Conservation (phyloP, 2,113 vertebrate genomes). For the Ptyas mucosa region DNA sequence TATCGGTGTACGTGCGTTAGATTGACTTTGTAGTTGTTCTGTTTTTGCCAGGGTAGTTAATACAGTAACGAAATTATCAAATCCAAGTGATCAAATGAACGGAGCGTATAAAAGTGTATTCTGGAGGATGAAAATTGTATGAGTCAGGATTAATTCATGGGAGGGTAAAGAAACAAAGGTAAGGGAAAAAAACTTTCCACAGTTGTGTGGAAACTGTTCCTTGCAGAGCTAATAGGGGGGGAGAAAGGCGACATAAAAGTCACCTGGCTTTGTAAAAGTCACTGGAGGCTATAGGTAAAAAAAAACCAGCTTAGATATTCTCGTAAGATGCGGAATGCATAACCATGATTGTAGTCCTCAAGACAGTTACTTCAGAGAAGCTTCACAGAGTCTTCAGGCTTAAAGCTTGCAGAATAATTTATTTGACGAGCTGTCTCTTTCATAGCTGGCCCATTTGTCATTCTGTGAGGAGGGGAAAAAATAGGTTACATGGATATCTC, state of each 20-base stretch:
- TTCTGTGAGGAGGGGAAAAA: background rate
- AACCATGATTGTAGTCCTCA: background rate
- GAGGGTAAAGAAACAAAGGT: background rate
- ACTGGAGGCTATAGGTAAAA: background rate
- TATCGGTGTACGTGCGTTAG: background rate
- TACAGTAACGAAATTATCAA: background rate
- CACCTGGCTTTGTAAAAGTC: background rate
- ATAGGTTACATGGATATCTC: background rate
- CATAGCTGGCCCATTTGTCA: background rate
- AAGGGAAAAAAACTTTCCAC: background rate
- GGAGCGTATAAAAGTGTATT: background rate
- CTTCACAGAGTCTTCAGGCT: background rate
- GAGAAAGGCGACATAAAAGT: background rate
- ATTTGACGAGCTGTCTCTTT: background rate
- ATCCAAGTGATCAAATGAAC: background rate
- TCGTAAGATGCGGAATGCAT: background rate
- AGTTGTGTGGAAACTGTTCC: background rate
- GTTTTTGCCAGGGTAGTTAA: background rate
- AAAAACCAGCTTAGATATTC: background rate
- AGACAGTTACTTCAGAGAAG: background rate
- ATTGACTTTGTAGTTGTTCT: background rate
- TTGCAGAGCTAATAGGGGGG: background rate
- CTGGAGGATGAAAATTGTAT: background rate
- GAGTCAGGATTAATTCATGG: background rate
- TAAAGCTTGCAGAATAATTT: background rate